Conservation (phyloP, 2,888 invertebrate genomes). For the Onthophagus sagittarius region DNA sequence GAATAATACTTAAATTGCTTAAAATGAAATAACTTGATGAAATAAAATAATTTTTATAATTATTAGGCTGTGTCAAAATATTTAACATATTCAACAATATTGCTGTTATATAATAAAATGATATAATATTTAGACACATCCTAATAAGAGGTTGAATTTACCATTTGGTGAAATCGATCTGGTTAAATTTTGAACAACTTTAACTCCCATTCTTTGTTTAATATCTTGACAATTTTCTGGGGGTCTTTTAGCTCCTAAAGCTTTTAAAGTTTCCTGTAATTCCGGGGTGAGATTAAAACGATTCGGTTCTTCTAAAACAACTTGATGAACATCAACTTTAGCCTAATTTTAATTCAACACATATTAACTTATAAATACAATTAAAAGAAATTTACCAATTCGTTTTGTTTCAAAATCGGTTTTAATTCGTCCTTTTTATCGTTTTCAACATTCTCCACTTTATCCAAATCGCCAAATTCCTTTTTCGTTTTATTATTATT, state of each 20-base stretch:
- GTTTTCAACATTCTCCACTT: not conserved
- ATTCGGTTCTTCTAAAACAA: slow-evolving; percentile 11
- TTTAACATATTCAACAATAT: too few relatives aligned
- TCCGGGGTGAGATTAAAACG: slow-evolving; percentile 18
- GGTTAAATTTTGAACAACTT: not conserved
- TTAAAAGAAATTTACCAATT: not conserved
- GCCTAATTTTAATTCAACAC: slow-evolving; percentile 11
- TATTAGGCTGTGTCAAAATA: too few relatives aligned
- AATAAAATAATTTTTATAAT: too few relatives aligned
- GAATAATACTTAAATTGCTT: too few relatives aligned
- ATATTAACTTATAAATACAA: not conserved
- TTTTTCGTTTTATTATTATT: not conserved
- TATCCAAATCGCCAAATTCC: not conserved
- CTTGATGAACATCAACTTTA: slow-evolving; percentile 22
- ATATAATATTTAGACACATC: too few relatives aligned
- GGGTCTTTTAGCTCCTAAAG: slow-evolving; percentile 21
- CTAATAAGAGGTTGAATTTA: too few relatives aligned
- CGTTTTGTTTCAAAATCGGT: not conserved
- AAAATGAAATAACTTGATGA: too few relatives aligned
- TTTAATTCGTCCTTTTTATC: not conserved
- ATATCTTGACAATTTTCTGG: slow-evolving; percentile 16
- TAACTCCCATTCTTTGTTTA: slow-evolving; percentile 2
- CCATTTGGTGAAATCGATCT: not conserved
- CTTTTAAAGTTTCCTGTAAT: slow-evolving; percentile 26
- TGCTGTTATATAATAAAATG: too few relatives aligned